phyloP scores from a whole-genome alignment of 2,888 invertebrate species.

The Siphonodentalium dalli region DNA sequence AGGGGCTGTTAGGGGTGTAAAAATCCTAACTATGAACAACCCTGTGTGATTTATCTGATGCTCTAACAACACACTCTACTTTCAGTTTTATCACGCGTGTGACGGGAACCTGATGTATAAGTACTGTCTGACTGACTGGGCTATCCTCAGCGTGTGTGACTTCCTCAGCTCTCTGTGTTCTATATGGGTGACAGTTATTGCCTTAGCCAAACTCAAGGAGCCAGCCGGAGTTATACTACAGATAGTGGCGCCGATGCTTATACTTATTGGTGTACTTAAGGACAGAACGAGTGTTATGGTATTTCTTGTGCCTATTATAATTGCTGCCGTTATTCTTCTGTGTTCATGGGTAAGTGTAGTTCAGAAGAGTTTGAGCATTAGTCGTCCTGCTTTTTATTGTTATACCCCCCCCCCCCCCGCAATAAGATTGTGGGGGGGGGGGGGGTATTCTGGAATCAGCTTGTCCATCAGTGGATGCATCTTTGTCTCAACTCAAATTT shows the following conservation, averaged over 20 bases:
- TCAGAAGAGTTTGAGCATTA: too few species aligned
- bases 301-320: slow-evolving; percentile 77
- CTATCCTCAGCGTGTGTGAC: slow-evolving; percentile 84
- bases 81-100: slow-evolving; percentile 84
- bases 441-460: too few species aligned
- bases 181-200: slow-evolving; percentile 87
- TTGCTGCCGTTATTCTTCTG: slow-evolving; percentile 74
- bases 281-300: slow-evolving; percentile 82
- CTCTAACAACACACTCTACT: too few species aligned
- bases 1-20: too few species aligned
- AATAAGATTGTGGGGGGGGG: too few species aligned
- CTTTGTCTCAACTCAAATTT: too few species aligned
- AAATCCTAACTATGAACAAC: too few species aligned
- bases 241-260: slow-evolving; percentile 77
- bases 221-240: slow-evolving; percentile 72
- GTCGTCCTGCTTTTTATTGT: too few species aligned
- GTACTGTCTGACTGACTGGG: slow-evolving; percentile 77
- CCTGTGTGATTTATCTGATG: too few species aligned
- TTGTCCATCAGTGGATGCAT: too few species aligned
- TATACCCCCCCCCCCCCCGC: too few species aligned
- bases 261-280: slow-evolving; percentile 81
- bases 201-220: slow-evolving; percentile 77
- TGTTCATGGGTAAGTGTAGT: slow-evolving; percentile 78
- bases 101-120: slow-evolving; percentile 73
- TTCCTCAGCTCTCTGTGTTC: slow-evolving; percentile 85